Conservation (phyloP, 2,888 invertebrate genomes). For the Xestia xanthographa region DNA sequence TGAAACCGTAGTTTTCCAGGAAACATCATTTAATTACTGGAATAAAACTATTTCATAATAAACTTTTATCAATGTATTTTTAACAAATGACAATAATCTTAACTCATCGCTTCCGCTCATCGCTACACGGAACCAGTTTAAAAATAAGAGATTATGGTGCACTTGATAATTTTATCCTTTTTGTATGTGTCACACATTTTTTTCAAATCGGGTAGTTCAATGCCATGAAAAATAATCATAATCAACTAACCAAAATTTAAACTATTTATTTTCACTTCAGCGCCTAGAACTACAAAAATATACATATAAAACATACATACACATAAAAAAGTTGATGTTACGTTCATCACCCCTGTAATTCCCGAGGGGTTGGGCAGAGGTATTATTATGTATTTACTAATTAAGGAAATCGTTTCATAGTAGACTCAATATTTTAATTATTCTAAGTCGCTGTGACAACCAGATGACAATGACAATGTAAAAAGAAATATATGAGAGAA, state of each 20-base stretch:
- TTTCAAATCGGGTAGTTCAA: constrained; percentile 32
- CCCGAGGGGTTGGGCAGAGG: no score
- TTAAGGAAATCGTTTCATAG: no score
- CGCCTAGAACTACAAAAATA: no score
- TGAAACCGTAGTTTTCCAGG: background rate
- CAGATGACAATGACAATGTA: no score
- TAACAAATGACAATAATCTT: constrained; percentile 15
- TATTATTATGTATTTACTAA: no score
- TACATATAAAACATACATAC: no score
- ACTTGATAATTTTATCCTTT: constrained; percentile 19
- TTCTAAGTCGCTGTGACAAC: no score
- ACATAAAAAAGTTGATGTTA: no score
- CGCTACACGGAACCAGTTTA: constrained; percentile 27
- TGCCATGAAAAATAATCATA: constrained; percentile 2
- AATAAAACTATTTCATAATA: background rate
- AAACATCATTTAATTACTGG: background rate
- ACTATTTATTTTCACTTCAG: no score
- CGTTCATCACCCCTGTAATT: no score
- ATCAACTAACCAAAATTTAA: background rate
- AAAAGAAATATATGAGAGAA: no score
- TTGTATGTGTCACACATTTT: background rate
- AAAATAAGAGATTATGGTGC: constrained; percentile 5
- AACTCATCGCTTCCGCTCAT: constrained; percentile 10
- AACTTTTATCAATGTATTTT: constrained; percentile 5
- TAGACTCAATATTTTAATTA: no score